Conservation (phyloP, 2,888 invertebrate genomes). For the Cryptocephalus moraei region DNA sequence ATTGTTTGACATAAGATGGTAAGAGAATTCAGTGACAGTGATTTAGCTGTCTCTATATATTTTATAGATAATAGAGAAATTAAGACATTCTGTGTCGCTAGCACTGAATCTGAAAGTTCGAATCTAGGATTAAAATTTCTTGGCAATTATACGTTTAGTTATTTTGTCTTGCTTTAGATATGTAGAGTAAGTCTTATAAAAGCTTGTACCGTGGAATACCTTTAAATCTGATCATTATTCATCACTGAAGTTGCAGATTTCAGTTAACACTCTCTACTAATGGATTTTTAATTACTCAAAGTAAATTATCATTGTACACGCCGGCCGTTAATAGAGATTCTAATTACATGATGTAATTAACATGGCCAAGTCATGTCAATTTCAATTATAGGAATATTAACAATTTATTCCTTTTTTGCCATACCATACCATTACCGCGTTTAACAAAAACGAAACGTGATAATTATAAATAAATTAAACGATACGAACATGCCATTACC, state of each 20-base stretch:
- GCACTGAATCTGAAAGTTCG: too few relatives aligned
- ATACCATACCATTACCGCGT: slow-evolving; percentile 9
- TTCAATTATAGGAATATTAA: slow-evolving; percentile 34
- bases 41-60: too few relatives aligned
- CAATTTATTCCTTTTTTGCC: slow-evolving; percentile 21
- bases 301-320: slow-evolving; percentile 34
- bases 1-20: too few relatives aligned
- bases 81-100: too few relatives aligned
- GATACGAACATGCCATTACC: slow-evolving; percentile 9
- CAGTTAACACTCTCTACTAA: slow-evolving; percentile 36
- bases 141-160: too few relatives aligned
- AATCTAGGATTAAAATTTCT: too few relatives aligned
- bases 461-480: slow-evolving; percentile 15
- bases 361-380: slow-evolving; percentile 34
- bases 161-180: too few relatives aligned
- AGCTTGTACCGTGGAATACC: too few relatives aligned
- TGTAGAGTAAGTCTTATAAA: too few relatives aligned
- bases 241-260: slow-evolving; percentile 33
- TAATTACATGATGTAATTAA: slow-evolving; percentile 35
- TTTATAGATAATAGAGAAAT: too few relatives aligned
- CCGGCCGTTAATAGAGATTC: slow-evolving; percentile 33
- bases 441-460: slow-evolving; percentile 10
- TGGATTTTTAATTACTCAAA: slow-evolving; percentile 39
- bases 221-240: slow-evolving; percentile 19
- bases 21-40: too few relatives aligned